These are phyloP conservation scores for Spea multiplicata DNA, from an alignment of 2,113 vertebrate genomes.

Conservation along the genomic window DNA sequence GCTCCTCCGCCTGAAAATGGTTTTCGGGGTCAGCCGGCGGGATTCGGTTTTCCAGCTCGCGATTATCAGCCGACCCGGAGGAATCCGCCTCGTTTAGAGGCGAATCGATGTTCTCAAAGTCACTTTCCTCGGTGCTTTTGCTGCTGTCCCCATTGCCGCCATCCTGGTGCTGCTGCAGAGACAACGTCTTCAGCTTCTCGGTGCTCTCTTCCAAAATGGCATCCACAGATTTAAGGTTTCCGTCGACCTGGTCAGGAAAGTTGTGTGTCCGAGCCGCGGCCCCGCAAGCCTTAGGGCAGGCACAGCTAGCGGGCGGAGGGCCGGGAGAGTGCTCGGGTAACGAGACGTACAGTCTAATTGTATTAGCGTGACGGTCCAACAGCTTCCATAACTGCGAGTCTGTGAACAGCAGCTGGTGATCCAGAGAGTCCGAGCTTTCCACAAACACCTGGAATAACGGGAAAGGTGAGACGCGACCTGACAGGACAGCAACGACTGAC, in stretches of 20 bases:
- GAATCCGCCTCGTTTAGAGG: constrained; percentile 84
- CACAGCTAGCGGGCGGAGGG: constrained; percentile 74
- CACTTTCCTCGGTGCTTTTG: constrained; percentile 92
- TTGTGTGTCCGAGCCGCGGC: constrained; percentile 70
- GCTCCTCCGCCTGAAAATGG: constrained; percentile 85
- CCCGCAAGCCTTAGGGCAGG: constrained; percentile 72
- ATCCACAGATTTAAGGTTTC: constrained; percentile 83
- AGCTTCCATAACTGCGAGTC: constrained; percentile 95
- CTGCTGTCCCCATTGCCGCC: constrained; percentile 86
- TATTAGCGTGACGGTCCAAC: constrained; percentile 94
- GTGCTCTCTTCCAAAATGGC: constrained; percentile 96
- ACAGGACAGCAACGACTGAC: too few relatives aligned
- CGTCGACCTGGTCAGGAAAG: constrained; percentile 75
- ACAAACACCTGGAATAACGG: constrained; percentile 79
- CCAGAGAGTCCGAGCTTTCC: constrained; percentile 87
- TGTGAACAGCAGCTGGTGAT: constrained; percentile 81
- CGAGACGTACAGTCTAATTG: constrained; percentile 87
- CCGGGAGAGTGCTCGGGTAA: constrained; percentile 89
- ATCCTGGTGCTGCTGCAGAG: constrained; percentile 77
- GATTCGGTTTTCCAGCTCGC: constrained; percentile 86
- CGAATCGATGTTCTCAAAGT: constrained; percentile 93
- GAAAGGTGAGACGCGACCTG: neutral
- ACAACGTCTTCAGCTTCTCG: constrained; percentile 93
- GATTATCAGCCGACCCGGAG: constrained; percentile 78
- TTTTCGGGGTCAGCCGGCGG: constrained; percentile 79